Base-by-base conservation (phyloP, 2,888 invertebrate species). In the Odontocolon sp. region DNA sequence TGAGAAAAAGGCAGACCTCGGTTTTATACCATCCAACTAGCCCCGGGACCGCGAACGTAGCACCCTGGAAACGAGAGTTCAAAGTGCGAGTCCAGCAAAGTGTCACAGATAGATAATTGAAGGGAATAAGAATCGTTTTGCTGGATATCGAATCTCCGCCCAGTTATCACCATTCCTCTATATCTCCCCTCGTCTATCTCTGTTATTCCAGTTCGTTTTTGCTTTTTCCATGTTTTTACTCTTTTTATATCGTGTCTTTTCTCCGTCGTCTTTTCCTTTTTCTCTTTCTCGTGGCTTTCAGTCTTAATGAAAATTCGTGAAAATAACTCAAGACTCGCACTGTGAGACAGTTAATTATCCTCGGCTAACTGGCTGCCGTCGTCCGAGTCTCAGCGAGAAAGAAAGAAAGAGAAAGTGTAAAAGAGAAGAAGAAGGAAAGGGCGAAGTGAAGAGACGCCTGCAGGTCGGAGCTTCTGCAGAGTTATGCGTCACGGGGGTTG, bases 261-360 rank as follows among this genome's bases (percentile, higher is more conserved):
- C 33, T 50, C 9, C 18, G 3, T 63, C 61, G 21, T 59, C 50
- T 63, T 33, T 52, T 42, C 40, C n/a, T 38, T 63, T 38, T 31
- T 47, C 40, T 66, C 40, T 63, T 56, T 67, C 59, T 57, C 38
- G 59, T 52, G 68, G 56, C 52, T 63, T 70, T 56, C 47, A 47
- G 59, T 76, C 70, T 61, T 71, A 71, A 76, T 71, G 76, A 76
- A 76, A 76, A 76, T 76, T 76, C 67, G 67, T 31, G 59, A 9
- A 47, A 76, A 76, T 76, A 76, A 76, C 61, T 76, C 76, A 76
- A 67, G 64, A 52, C 64, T 47, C 45, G 56, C 16, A 38, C 61
- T 33, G 23, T 67, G 76, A 71, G 76, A 76, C 77, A 75, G 75
- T 78, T 74, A 75, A 75, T 75, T 71, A 75, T 75, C 73, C 61